These are phyloP conservation scores for Liparis tanakae DNA, from an alignment of 2,797 vertebrate species.

Conservation along the genomic window DNA sequence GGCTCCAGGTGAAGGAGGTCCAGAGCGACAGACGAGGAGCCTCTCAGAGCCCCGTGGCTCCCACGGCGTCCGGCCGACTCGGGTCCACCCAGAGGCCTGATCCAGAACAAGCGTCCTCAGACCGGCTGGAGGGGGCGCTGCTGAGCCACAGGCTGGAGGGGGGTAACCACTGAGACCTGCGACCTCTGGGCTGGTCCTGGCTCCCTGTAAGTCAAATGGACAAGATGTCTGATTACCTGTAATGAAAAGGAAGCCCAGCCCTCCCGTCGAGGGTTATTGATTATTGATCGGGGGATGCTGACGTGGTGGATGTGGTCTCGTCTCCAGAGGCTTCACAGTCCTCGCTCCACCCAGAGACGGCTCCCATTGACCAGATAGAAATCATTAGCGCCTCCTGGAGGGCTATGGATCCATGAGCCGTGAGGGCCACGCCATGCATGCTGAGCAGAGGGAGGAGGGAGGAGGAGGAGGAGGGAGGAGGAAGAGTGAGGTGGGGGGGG, in stretches of 20 bases:
- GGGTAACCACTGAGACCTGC: too few species aligned
- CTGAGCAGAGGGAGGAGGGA: slow-evolving; percentile 73
- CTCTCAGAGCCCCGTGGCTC: too few species aligned
- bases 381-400: slow-evolving; percentile 83
- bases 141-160: too few species aligned
- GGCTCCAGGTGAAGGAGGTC: too few species aligned
- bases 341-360: slow-evolving; percentile 81
- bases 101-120: too few species aligned
- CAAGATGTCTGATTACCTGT: slow-evolving; percentile 87
- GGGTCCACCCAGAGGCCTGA: too few species aligned
- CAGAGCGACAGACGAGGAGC: too few species aligned
- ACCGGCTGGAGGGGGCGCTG: too few species aligned
- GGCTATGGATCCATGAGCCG: slow-evolving; percentile 70
- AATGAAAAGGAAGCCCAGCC: slow-evolving; percentile 89
- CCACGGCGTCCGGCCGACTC: too few species aligned
- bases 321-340: slow-evolving; percentile 81
- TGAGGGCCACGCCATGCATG: slow-evolving; percentile 70
- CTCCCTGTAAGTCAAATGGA: slow-evolving; percentile 79
- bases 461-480: slow-evolving; percentile 62
- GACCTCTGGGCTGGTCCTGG: slow-evolving; percentile 1
- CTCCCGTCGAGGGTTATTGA: slow-evolving; percentile 84
- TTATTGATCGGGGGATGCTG: slow-evolving; percentile 84
- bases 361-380: slow-evolving; percentile 82
- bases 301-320: slow-evolving; percentile 71
- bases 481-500: slow-evolving; percentile 41